These are phyloP conservation scores for Tanytarsus gracilentus DNA, from an alignment of 2,888 invertebrate species.

Conservation along the genomic window DNA sequence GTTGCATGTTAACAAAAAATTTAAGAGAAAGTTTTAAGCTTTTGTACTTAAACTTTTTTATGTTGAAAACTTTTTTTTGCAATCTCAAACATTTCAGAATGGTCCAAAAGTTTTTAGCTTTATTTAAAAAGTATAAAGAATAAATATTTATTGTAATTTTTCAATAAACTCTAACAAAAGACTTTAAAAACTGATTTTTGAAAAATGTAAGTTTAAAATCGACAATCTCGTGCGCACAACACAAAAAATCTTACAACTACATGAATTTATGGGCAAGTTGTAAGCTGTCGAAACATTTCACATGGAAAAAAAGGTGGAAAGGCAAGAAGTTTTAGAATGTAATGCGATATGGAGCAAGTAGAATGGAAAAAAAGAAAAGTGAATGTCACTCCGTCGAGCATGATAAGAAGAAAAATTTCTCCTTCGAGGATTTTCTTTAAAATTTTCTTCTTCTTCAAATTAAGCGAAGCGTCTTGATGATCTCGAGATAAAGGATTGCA, in stretches of 20 bases:
- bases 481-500: too few relatives aligned
- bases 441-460: neutral
- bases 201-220: neutral
- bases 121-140: too few relatives aligned
- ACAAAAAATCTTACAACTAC: neutral
- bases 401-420: neutral
- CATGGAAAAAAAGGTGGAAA: neutral
- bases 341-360: neutral
- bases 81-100: too few relatives aligned
- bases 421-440: neutral
- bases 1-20: neutral
- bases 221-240: neutral
- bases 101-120: neutral
- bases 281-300: conserved; percentile 2
- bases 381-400: conserved; percentile 1
- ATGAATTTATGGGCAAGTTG: conserved; percentile 10
- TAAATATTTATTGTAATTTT: too few relatives aligned
- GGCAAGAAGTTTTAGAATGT: too few relatives aligned
- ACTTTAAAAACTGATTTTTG: too few relatives aligned
- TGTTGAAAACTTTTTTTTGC: neutral
- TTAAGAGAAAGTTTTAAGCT: neutral
- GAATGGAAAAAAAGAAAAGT: neutral
- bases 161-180: too few relatives aligned
- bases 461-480: neutral
- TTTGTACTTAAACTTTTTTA: neutral